Conservation (phyloP, 2,797 vertebrate genomes). For the Amblyraja radiata region DNA sequence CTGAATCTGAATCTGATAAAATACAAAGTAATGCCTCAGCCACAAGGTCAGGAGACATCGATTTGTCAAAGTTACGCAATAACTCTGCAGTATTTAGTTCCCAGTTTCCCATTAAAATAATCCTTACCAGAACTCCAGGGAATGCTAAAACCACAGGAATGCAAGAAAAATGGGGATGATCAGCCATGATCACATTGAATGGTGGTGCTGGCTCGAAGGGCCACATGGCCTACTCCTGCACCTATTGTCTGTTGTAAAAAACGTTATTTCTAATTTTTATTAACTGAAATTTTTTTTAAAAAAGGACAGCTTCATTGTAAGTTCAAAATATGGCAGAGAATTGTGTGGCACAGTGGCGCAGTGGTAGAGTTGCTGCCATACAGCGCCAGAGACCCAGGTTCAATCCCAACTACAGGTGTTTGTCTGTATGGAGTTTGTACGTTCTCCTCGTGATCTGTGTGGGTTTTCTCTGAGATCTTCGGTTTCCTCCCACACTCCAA, state of each 20-base stretch:
- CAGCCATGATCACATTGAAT: too few species aligned
- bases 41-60: conserved; percentile 3
- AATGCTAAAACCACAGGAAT: neutral
- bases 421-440: too few species aligned
- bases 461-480: too few species aligned
- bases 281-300: conserved; percentile 32
- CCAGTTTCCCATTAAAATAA: neutral
- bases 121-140: neutral
- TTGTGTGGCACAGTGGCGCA: too few species aligned
- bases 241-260: too few species aligned
- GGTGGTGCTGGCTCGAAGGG: too few species aligned
- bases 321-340: conserved; percentile 15
- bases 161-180: neutral
- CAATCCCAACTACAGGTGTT: too few species aligned
- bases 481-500: too few species aligned
- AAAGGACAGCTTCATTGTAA: conserved; percentile 27
- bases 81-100: neutral
- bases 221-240: too few species aligned
- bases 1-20: neutral
- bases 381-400: too few species aligned
- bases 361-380: too few species aligned
- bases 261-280: neutral
- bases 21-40: conserved; percentile 11
- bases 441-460: too few species aligned
- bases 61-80: conserved; percentile 6